Evolutionary conservation across 2,888 invertebrate species (phyloP).

Genomic region (Piscicola geometra): DNA sequence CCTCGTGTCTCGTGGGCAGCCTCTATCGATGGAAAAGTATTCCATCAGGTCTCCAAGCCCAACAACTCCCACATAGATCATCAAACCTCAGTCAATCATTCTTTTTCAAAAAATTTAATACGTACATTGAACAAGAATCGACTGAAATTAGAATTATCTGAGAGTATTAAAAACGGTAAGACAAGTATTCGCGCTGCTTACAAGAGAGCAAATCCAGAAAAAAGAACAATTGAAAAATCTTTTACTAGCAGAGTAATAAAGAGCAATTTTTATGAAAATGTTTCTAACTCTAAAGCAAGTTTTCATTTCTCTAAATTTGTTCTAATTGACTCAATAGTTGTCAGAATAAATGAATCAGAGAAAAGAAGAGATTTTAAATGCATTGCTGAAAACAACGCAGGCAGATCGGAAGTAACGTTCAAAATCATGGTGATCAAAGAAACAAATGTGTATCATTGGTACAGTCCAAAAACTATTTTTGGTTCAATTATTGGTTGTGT

Average conservation of each 20-base stretch:
- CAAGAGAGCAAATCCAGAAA: background rate
- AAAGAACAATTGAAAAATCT: background rate
- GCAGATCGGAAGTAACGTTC: slow-evolving; percentile 42
- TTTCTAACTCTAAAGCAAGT: background rate
- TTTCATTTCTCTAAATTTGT: background rate
- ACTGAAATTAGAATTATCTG: too few relatives aligned
- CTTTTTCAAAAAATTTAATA: background rate
- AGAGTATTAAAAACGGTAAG: too few relatives aligned
- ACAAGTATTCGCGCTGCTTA: too few relatives aligned
- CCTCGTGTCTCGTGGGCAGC: slow-evolving; percentile 41
- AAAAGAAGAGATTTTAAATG: slow-evolving; percentile 42
- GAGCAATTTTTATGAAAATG: background rate
- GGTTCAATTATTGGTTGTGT: background rate
- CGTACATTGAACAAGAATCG: background rate
- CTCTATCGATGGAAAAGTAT: background rate
- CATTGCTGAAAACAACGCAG: slow-evolving; percentile 41
- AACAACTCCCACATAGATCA: background rate
- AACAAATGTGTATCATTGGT: background rate
- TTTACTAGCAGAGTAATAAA: too few relatives aligned
- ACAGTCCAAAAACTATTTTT: slow-evolving; percentile 1
- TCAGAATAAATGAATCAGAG: background rate
- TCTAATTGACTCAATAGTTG: background rate
- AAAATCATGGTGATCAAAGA: slow-evolving; percentile 35
- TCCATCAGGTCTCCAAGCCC: background rate
- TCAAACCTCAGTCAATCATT: background rate